Evolutionary conservation across 2,113 vertebrate species (phyloP), one percentile per base, ranked within the genome.

Genomic region (Solenodon paradoxus): DNA sequence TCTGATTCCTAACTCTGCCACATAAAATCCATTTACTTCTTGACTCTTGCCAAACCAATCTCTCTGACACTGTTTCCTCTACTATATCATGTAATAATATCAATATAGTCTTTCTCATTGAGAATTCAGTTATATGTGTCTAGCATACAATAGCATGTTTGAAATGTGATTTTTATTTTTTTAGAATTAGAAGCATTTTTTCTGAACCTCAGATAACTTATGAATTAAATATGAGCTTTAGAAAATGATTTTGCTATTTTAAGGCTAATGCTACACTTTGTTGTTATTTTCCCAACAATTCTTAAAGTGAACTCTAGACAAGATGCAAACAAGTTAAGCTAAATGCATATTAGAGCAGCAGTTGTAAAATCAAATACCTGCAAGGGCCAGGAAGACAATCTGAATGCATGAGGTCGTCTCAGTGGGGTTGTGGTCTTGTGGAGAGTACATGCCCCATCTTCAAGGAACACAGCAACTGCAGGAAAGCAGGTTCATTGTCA

Each of bases 261-360:
- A 90, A 68, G 7, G 1, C 71, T 87, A 89, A 49, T 30, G 0
- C 9, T 55, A 28, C 16, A 28, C 45, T 45, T 42, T 32, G 63
- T 66, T 66, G 63, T 30, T 45, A 9, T 66, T 68, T 0, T 90
- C 89, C 51, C 12, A 89, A 82, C 6, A n/a, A n/a, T n/a, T n/a
- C 9, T 16, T 74, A 53, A 28, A 5, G 5, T 94, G 82, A 94
- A 88, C 7, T 59, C 32, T 77, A 89, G 61, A 78, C 64, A 69
- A 90, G 51, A 79, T 28, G 20, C 28, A 90, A 38, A 26, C 1
- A 75, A 51, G n/a, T 2, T 47, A 88, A 87, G 22, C 24, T 8
- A 11, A 85, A 92, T 82, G 12, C 53, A 22, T 40, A 13, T 81
- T 81, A 77, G 19, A 51, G 3, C 15, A 53, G 42, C 1, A 63